phyloP scores from a whole-genome alignment of 2,113 vertebrate genomes.

The Halcyon senegalensis region DNA sequence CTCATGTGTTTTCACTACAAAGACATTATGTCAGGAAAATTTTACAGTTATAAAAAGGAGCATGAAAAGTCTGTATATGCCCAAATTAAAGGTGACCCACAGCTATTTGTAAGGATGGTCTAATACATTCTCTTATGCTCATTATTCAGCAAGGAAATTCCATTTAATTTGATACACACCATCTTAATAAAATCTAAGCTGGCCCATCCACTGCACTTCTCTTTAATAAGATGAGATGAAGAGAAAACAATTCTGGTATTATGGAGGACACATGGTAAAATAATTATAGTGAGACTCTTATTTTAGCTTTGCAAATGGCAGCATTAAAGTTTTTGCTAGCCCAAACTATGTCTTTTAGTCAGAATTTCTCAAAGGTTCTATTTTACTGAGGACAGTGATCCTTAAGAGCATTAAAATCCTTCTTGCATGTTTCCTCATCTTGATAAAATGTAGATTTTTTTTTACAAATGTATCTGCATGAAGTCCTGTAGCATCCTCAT shows the following conservation, averaged over 20 bases:
- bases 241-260: not conserved
- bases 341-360: not conserved
- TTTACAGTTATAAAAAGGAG: not conserved
- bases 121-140: not conserved
- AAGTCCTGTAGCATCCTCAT: not conserved
- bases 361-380: not conserved
- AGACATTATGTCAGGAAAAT: not conserved
- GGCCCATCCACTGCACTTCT: not conserved
- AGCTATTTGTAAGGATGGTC: not conserved
- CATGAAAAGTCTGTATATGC: not conserved
- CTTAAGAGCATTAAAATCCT: not conserved
- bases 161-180: not conserved
- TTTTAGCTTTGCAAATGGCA: not conserved
- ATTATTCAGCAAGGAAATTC: not conserved
- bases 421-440: not conserved
- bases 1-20: not conserved
- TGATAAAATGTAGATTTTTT: not conserved
- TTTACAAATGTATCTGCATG: not conserved
- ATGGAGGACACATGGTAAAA: not conserved
- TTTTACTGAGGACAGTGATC: not conserved
- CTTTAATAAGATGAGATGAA: not conserved
- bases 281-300: not conserved
- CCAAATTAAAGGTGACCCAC: not conserved
- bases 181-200: not conserved
- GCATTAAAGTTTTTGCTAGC: not conserved